Conservation (phyloP, 2,797 vertebrate species). For the Neosalanx taihuensis region DNA sequence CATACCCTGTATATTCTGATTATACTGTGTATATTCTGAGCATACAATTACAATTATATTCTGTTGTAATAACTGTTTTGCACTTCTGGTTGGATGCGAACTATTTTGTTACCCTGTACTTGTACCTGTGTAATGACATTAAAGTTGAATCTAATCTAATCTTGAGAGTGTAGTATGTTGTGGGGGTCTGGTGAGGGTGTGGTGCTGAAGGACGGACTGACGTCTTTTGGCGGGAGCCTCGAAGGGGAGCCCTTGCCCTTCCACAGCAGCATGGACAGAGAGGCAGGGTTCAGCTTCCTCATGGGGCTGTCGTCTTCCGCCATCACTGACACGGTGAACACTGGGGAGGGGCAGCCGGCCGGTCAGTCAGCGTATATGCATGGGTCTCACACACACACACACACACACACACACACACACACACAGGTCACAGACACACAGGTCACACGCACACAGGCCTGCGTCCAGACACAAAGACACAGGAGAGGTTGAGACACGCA, state of each 20-base stretch:
- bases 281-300: conserved; percentile 74
- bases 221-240: conserved; percentile 55
- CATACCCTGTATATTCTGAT: too few relatives aligned
- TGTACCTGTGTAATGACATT: too few relatives aligned
- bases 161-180: too few relatives aligned
- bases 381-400: conserved; percentile 6
- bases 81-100: too few relatives aligned
- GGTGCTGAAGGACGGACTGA: conserved; percentile 61
- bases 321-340: conserved; percentile 84
- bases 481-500: background rate
- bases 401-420: background rate
- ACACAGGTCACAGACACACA: too few relatives aligned
- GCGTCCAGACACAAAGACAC: background rate
- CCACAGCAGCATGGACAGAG: conserved; percentile 84
- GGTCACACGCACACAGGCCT: conserved; percentile 2
- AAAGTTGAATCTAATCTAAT: too few relatives aligned
- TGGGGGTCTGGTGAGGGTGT: background rate
- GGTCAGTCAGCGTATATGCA: background rate
- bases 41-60: too few relatives aligned
- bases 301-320: conserved; percentile 84
- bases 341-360: conserved; percentile 56
- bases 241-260: conserved; percentile 47
- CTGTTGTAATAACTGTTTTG: too few relatives aligned
- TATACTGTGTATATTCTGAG: too few relatives aligned
- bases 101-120: too few relatives aligned